Base-by-base conservation (phyloP, 2,113 vertebrate species). In the Zosterops lateralis region DNA sequence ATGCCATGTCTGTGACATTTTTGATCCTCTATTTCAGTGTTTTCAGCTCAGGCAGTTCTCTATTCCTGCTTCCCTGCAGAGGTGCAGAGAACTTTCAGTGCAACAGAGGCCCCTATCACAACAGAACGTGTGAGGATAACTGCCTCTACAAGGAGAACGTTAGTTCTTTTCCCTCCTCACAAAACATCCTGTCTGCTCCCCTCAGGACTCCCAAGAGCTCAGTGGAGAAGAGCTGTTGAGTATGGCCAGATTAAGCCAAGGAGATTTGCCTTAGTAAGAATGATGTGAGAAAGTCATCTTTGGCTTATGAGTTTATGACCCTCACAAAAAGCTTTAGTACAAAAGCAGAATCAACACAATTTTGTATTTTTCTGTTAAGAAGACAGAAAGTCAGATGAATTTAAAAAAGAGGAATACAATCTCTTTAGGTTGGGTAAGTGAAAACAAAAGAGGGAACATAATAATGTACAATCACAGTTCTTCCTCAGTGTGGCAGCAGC, bases 401-500 rank as follows among this genome's bases (percentile, higher is more conserved):
- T 91, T 75, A 12, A 86, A 89, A 79, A 84, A 47, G 5, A 10
- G 26, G 29, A 48, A 38, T 34, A 64, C 79, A 79, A 80, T 70
- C 26, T 76, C 22, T 54, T 29, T 29, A 22, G 60, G 26, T 21
- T 80, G 4, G 1, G 14, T 79, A 88, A 61, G 18, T 60, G 58
- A 72, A 89, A 87, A 85, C 19, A 79, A 82, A 89, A 7, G 40
- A 85, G 11, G 60, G 10, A 61, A 76, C 51, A 50, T 20, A 56
- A 24, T 34, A 89, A 76, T 56, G 79, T 76, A 47, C 62, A 56
- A 54, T 61, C 67, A 34, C n/a, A 84, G 56, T 42, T 90, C 56
- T 96, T 93, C 90, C 79, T 94, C 87, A 83, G 87, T 83, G 76
- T 90, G 92, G 90, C 92, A 96, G 90, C 89, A 93, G 58, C 65